A percentile compares a stretch with the other conserved stretches of the same genome.
Evolutionary conservation across 2,888 invertebrate genomes (phyloP).

Genomic region (Rhingia campestris): DNA sequence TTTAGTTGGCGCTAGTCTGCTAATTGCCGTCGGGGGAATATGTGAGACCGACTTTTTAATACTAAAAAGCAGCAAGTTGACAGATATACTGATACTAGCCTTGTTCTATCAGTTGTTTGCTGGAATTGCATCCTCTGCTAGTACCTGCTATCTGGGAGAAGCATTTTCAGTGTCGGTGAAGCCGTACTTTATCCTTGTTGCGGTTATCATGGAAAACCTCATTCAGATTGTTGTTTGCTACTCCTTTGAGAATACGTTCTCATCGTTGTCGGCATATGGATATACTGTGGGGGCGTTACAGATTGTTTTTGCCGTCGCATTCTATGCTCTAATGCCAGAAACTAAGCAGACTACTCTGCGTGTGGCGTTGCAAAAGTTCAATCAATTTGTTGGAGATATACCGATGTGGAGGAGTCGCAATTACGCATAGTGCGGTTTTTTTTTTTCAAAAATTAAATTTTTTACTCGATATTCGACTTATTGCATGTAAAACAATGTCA

Average conservation of each 20-base stretch:
- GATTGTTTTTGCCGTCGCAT: constrained; percentile 70
- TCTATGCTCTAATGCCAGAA: constrained; percentile 77
- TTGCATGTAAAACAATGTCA: too few relatives aligned
- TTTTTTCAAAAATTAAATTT: too few relatives aligned
- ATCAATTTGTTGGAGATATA: too few relatives aligned
- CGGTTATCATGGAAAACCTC: constrained; percentile 77
- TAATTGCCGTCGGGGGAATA: constrained; percentile 71
- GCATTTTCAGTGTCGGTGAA: constrained; percentile 78
- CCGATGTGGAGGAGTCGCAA: too few relatives aligned
- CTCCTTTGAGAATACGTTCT: not conserved
- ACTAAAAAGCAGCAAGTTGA: too few relatives aligned
- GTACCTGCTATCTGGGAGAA: constrained; percentile 78
- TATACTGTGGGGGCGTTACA: constrained; percentile 75
- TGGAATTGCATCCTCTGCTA: constrained; percentile 76
- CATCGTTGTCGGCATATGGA: constrained; percentile 68
- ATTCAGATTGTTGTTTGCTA: constrained; percentile 59
- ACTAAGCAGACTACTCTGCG: constrained; percentile 77
- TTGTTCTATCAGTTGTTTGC: constrained; percentile 77
- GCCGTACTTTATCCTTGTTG: constrained; percentile 75
- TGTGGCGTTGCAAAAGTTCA: constrained; percentile 76
- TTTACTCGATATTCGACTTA: too few relatives aligned
- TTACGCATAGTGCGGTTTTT: too few relatives aligned
- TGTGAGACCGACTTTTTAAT: not conserved
- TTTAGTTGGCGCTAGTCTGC: constrained; percentile 67
- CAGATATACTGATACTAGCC: constrained; percentile 17